These are phyloP conservation scores for Metaphire vulgaris DNA, from an alignment of 1,140 invertebrate genomes.

Conservation along the genomic window DNA sequence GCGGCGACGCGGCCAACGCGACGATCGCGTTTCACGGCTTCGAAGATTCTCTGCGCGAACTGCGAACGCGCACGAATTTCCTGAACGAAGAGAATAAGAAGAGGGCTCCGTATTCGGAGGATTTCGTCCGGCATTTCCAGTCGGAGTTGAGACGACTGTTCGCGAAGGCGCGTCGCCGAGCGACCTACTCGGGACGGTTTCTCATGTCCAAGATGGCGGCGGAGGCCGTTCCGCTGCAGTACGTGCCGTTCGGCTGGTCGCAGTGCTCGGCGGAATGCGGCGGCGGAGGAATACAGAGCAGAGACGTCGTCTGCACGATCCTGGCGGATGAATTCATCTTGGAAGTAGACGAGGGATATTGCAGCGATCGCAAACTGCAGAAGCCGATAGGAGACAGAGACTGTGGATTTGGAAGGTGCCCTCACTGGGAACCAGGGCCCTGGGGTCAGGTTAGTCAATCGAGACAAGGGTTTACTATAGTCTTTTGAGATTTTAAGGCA, in stretches of 20 bases:
- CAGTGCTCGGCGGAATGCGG: slow-evolving; percentile 73
- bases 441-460: slow-evolving; percentile 56
- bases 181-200: not conserved
- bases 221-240: not conserved
- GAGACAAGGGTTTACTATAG: not conserved
- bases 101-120: not conserved
- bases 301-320: slow-evolving; percentile 74
- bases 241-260: not conserved
- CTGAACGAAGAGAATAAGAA: not conserved
- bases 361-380: slow-evolving; percentile 63
- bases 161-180: not conserved
- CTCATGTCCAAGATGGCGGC: not conserved
- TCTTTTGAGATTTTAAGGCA: not conserved
- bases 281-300: slow-evolving; percentile 67
- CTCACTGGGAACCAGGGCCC: slow-evolving; percentile 64
- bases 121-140: not conserved
- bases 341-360: slow-evolving; percentile 61
- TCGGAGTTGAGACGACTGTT: not conserved
- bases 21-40: not conserved
- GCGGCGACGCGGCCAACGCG: not conserved
- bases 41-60: not conserved
- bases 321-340: slow-evolving; percentile 56
- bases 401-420: slow-evolving; percentile 65
- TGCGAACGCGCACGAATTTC: not conserved
- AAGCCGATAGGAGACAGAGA: slow-evolving; percentile 60